phyloP scores from a whole-genome alignment of 2,797 vertebrate genomes.

The Anomalospiza imberbis region DNA sequence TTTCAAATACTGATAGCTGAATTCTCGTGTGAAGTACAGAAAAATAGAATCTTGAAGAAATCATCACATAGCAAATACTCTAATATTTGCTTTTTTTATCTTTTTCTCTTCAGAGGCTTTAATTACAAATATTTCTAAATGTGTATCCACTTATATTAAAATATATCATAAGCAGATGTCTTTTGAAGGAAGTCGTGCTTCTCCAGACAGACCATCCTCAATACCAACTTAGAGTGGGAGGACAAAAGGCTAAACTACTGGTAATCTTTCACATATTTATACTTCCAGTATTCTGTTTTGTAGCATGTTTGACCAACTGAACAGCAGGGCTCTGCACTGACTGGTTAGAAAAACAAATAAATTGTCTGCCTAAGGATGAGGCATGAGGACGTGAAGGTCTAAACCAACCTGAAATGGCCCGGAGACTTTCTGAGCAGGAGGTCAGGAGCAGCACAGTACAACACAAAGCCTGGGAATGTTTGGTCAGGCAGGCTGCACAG shows the following conservation, averaged over 20 bases:
- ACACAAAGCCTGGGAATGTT: background rate
- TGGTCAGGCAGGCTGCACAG: background rate
- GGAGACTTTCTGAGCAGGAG: background rate
- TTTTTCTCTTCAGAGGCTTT: background rate
- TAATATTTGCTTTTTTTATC: background rate
- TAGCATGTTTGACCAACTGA: background rate
- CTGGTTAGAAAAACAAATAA: background rate
- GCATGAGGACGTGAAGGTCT: background rate
- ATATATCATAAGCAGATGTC: background rate
- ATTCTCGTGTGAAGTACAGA: background rate
- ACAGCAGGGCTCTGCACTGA: background rate
- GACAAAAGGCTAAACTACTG: background rate
- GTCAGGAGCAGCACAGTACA: background rate
- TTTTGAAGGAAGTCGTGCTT: background rate
- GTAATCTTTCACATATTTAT: background rate
- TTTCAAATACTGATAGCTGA: background rate
- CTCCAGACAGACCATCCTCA: background rate
- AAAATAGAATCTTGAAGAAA: background rate
- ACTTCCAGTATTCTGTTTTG: background rate
- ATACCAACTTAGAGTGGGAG: background rate
- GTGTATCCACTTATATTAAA: background rate
- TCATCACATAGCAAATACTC: background rate
- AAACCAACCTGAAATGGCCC: background rate
- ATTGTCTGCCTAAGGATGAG: background rate
- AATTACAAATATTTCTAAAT: conserved; percentile 10